phyloP scores from a whole-genome alignment of 2,797 vertebrate genomes.

The Orestias chungarensis region DNA sequence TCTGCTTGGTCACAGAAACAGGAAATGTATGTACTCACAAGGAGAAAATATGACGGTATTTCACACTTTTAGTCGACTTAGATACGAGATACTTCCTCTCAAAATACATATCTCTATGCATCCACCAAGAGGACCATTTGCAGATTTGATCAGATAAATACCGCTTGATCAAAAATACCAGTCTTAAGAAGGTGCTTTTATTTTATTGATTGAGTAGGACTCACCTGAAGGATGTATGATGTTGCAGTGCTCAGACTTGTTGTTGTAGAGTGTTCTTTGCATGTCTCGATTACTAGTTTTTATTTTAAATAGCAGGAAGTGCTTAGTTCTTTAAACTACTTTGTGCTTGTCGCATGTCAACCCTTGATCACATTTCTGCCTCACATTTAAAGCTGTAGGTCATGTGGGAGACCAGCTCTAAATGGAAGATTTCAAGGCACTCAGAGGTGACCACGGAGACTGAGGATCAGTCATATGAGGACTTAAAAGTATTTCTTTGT shows the following conservation, averaged over 20 bases:
- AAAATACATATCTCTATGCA: background rate
- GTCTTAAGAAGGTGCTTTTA: background rate
- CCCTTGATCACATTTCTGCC: constrained; percentile 22
- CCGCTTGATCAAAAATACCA: background rate
- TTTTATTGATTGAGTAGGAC: background rate
- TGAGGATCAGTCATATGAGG: background rate
- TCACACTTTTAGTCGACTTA: constrained; percentile 18
- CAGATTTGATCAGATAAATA: background rate
- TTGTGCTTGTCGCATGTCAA: constrained; percentile 4
- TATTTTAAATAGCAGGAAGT: constrained; percentile 51
- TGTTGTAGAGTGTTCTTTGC: background rate
- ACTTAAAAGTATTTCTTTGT: background rate
- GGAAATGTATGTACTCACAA: constrained; percentile 53
- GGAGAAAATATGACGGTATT: background rate
- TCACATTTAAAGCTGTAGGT: constrained; percentile 11
- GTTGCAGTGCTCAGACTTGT: constrained; percentile 7
- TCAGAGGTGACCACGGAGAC: background rate
- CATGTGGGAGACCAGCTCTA: constrained; percentile 5
- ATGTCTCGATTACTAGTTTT: constrained; percentile 7
- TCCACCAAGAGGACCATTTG: background rate
- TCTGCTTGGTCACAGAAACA: constrained; percentile 45
- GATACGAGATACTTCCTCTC: constrained; percentile 33
- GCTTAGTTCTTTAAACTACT: constrained; percentile 44
- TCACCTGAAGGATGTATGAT: constrained; percentile 40
- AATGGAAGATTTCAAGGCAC: constrained; percentile 6